Evolutionary conservation across 2,113 vertebrate genomes (phyloP), one percentile per base, ranked within the genome.

Genomic region (Pterophyllum scalare): DNA sequence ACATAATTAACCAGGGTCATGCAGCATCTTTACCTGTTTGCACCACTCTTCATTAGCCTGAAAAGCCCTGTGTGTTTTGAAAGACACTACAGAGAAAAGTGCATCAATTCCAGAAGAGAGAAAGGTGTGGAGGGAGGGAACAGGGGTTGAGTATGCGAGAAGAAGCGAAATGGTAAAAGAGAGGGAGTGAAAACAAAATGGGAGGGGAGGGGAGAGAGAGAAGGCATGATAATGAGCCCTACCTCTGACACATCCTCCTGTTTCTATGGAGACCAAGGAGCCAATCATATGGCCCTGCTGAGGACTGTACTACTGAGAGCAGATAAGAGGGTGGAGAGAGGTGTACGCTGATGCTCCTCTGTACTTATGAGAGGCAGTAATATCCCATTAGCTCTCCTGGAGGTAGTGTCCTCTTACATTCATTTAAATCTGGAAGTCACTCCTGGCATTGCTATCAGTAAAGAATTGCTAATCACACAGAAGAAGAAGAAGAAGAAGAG

Each of bases 261-360:
- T 96, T 96, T 96, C 96, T 88, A 96, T 96, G 95, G 95, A 95
- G 91, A 96, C 95, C 93, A 92, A 91, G 83, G 91, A 94, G 89
- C 96, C 95, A 96, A 96, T 96, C 83, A 3, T 72, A 85, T 81
- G 86, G 88, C 88, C 80, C 70, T 52, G 81, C 81, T 87, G 84
- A 88, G 93, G 95, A 92, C 93, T 20, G 91, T 94, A 96, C 96
- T 95, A 96, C 90, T 77, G 38, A 54, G 80, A 77, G 85, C 75
- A 83, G 88, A 91, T 75, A 62, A 90, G 93, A 94, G 94, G 94
- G 94, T 91, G 92, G 77, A 88, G 81, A 62, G 75, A 67, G 56
- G 80, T 56, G 61, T 79, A 78, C 57, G 40, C 72, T 70, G 87
- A 93, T 88, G 79, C 82, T 46, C 46, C 52, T 79, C 14, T 33